phyloP scores from a whole-genome alignment of 2,797 vertebrate species.

The Podargus strigoides region DNA sequence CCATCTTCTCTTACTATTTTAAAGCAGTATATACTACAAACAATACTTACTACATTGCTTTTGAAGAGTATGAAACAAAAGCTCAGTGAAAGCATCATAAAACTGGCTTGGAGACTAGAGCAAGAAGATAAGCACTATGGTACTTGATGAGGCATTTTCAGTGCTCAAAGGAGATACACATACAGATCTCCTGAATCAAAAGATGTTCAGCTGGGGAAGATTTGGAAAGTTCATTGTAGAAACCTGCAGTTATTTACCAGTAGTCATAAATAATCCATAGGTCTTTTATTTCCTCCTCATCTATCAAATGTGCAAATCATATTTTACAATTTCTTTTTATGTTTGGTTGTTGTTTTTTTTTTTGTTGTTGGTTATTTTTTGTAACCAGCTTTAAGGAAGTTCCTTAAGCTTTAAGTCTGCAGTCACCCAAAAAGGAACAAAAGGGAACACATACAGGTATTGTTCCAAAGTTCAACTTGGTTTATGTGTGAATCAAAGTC shows the following conservation, averaged over 20 bases:
- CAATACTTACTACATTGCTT: not conserved
- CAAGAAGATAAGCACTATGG: not conserved
- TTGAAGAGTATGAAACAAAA: not conserved
- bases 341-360: not conserved
- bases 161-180: not conserved
- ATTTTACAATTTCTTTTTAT: not conserved
- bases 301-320: not conserved
- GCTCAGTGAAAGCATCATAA: not conserved
- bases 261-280: not conserved
- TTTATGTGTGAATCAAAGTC: not conserved
- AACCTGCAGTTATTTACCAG: not conserved
- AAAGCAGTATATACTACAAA: not conserved
- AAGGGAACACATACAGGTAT: not conserved
- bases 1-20: not conserved
- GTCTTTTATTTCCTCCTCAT: constrained; percentile 13
- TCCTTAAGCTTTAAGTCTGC: not conserved
- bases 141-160: not conserved
- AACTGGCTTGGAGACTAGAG: not conserved
- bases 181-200: not conserved
- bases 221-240: not conserved
- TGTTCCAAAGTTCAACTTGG: not conserved
- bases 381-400: not conserved
- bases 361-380: too few relatives aligned
- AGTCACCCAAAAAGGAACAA: not conserved
- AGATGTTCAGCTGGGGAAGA: not conserved